Percentiles rank a stretch among this genome's conserved stretches.
phyloP scores from a whole-genome alignment of 2,888 invertebrate species.

The Punctoribates punctum region DNA sequence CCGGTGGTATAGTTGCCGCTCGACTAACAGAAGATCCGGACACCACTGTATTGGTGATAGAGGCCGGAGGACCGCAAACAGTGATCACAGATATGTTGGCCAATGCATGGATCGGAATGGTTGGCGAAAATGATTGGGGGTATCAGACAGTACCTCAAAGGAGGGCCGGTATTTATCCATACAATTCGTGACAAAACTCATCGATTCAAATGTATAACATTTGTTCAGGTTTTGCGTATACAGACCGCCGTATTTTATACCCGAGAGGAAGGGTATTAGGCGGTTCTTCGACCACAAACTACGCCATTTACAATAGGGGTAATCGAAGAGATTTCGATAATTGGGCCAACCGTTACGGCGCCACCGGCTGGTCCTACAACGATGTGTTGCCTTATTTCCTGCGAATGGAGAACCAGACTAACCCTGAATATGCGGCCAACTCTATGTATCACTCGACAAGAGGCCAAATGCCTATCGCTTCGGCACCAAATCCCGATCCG shows the following conservation, averaged over 20 bases:
- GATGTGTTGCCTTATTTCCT: conserved; percentile 48
- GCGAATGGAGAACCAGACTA: conserved; percentile 47
- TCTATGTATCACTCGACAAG: conserved; percentile 18
- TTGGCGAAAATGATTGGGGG: conserved; percentile 43
- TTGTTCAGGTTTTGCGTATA: conserved; percentile 23
- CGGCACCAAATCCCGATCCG: conserved; percentile 41
- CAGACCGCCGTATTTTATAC: conserved; percentile 16
- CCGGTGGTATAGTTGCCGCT: conserved; percentile 37
- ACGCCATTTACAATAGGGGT: conserved; percentile 85
- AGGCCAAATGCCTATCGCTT: conserved; percentile 25
- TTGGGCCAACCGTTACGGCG: conserved; percentile 73
- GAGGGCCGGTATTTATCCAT: conserved; percentile 26
- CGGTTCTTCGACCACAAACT: conserved; percentile 80
- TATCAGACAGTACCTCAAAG: conserved; percentile 43
- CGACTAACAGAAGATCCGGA: conserved; percentile 23
- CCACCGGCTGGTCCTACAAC: conserved; percentile 71
- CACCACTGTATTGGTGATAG: conserved; percentile 32
- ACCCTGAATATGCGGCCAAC: conserved; percentile 44
- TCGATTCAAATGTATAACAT: too few relatives aligned
- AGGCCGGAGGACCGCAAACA: conserved; percentile 34
- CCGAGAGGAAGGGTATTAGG: conserved; percentile 85
- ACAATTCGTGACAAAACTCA: too few relatives aligned
- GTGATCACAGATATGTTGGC: conserved; percentile 36
- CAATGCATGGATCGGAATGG: conserved; percentile 36
- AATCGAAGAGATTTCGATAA: conserved; percentile 78